A percentile compares a stretch with the other conserved stretches of the same genome.
phyloP scores from a whole-genome alignment of 2,113 vertebrate genomes.

The Laterallus jamaicensis region DNA sequence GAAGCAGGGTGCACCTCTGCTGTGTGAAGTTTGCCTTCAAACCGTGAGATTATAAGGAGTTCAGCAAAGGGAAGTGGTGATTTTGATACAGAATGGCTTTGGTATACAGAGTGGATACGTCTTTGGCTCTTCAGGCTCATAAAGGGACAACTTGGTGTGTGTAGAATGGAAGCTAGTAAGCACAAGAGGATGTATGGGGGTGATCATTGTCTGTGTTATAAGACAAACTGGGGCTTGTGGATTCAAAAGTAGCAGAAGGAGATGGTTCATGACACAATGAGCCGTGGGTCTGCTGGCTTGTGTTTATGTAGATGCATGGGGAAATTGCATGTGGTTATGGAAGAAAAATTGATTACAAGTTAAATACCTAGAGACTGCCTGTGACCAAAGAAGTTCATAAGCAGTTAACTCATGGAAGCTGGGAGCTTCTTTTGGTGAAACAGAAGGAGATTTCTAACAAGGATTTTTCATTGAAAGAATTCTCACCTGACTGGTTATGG shows the following conservation, averaged over 20 bases:
- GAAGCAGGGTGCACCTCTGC: neutral
- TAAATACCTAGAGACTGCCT: neutral
- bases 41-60: neutral
- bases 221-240: neutral
- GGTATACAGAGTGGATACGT: fast-evolving
- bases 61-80: neutral
- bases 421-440: neutral
- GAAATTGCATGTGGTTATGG: neutral
- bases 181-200: neutral
- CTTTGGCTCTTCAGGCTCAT: neutral
- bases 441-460: neutral
- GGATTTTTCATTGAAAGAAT: neutral
- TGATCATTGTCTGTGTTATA: neutral
- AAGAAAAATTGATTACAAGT: neutral
- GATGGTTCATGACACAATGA: neutral
- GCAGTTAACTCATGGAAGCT: neutral
- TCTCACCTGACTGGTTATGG: neutral
- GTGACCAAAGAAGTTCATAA: neutral
- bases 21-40: neutral
- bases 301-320: neutral
- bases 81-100: neutral
- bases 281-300: neutral
- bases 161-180: neutral
- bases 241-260: neutral
- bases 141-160: neutral